Percentiles rank a stretch among this genome's conserved stretches.
Evolutionary conservation across 53 echinoderm and acorn worm species (phyloP).

Genomic region (Actinopyga echinites): DNA sequence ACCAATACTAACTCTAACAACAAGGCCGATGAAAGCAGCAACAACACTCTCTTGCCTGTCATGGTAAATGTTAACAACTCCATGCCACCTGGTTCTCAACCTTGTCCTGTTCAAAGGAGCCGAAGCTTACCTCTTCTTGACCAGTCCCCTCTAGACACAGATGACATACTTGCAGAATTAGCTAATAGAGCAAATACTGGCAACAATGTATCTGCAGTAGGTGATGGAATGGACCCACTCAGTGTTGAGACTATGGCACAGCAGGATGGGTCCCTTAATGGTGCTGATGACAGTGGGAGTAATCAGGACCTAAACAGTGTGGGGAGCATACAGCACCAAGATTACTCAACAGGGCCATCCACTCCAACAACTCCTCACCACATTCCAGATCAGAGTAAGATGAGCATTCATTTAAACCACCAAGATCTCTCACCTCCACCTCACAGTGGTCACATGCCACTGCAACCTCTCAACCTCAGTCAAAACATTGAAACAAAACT

Average conservation of each 20-base stretch:
- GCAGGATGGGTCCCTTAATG: constrained; percentile 30
- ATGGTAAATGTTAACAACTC: constrained; percentile 54
- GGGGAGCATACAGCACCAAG: constrained; percentile 34
- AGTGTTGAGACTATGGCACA: constrained; percentile 17
- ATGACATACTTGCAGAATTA: constrained; percentile 79
- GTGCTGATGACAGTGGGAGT: constrained; percentile 37
- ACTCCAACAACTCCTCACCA: constrained; percentile 35
- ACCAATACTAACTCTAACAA: constrained; percentile 30
- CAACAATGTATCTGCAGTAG: constrained; percentile 38
- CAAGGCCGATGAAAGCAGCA: background rate
- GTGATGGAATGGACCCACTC: constrained; percentile 29
- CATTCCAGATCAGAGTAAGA: background rate
- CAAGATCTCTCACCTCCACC: constrained; percentile 42
- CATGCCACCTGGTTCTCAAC: constrained; percentile 63
- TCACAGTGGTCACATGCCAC: background rate
- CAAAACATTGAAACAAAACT: constrained; percentile 69
- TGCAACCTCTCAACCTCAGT: constrained; percentile 84
- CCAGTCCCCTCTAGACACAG: constrained; percentile 47
- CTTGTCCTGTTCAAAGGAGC: constrained; percentile 85
- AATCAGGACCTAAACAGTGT: constrained; percentile 21
- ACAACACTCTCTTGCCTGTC: constrained; percentile 1
- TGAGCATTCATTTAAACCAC: constrained; percentile 18
- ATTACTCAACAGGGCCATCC: constrained; percentile 17
- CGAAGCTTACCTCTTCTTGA: constrained; percentile 83
- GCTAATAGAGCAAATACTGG: constrained; percentile 57